phyloP scores from a whole-genome alignment of 2,888 invertebrate species.

The Chromoteleia sp. region DNA sequence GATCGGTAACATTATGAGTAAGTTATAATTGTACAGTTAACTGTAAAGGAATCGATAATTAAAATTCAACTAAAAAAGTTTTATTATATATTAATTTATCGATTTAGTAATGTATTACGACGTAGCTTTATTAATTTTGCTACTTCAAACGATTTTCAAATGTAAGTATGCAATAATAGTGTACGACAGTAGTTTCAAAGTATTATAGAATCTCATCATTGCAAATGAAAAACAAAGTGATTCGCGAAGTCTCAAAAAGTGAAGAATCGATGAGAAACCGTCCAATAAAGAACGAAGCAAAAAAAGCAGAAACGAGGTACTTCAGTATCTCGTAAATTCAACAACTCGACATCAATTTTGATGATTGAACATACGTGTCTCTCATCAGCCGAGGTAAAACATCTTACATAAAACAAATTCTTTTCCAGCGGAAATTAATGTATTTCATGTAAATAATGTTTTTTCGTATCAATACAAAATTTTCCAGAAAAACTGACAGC shows the following conservation, averaged over 20 bases:
- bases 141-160: background rate
- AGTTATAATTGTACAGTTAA: no score
- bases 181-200: background rate
- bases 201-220: background rate
- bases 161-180: background rate
- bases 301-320: conserved; percentile 43
- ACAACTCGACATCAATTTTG: conserved; percentile 50
- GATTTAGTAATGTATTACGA: no score
- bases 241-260: conserved; percentile 30
- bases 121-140: background rate
- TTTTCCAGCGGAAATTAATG: no score
- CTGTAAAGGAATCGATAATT: no score
- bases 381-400: conserved; percentile 38
- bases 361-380: conserved; percentile 47
- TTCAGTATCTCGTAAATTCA: conserved; percentile 58
- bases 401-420: conserved; percentile 52
- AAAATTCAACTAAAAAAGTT: no score
- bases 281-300: conserved; percentile 55
- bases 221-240: conserved; percentile 47
- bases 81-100: no score
- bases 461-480: no score
- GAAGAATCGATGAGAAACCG: conserved; percentile 27
- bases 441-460: no score
- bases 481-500: no score
- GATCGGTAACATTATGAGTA: no score